phyloP scores from a whole-genome alignment of 2,888 invertebrate genomes.

The Drosophila quinaria region DNA sequence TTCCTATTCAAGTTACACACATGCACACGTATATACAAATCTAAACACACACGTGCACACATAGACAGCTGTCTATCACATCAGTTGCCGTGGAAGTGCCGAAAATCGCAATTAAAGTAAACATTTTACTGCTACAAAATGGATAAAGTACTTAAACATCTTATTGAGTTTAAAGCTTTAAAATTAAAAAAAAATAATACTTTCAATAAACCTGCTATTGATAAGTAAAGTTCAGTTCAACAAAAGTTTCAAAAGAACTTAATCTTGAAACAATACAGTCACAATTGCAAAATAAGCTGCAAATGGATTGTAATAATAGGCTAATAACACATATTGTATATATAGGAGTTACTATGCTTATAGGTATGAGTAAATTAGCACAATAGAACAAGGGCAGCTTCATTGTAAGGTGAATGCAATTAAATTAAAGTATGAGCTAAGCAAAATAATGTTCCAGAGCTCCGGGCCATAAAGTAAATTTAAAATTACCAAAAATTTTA shows the following conservation, averaged over 20 bases:
- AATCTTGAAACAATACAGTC: background rate
- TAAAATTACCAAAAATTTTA: too few relatives aligned
- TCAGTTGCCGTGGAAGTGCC: conserved; percentile 18
- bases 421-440: background rate
- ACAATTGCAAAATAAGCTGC: background rate
- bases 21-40: conserved; percentile 6
- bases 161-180: background rate
- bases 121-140: conserved; percentile 10
- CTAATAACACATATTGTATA: background rate
- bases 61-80: conserved; percentile 65
- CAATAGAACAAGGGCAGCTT: background rate
- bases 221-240: background rate
- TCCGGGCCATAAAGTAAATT: too few relatives aligned
- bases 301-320: background rate
- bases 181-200: background rate
- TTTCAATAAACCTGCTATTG: background rate
- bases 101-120: conserved; percentile 43
- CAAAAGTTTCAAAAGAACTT: background rate
- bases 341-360: background rate
- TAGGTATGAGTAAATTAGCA: background rate
- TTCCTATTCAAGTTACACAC: conserved; percentile 44
- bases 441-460: background rate
- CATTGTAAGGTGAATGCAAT: background rate
- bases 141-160: conserved; percentile 3
- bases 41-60: conserved; percentile 18